Evolutionary conservation across 2,113 vertebrate genomes (phyloP), one percentile per base, ranked within the genome.

Genomic region (Candoia aspera): DNA sequence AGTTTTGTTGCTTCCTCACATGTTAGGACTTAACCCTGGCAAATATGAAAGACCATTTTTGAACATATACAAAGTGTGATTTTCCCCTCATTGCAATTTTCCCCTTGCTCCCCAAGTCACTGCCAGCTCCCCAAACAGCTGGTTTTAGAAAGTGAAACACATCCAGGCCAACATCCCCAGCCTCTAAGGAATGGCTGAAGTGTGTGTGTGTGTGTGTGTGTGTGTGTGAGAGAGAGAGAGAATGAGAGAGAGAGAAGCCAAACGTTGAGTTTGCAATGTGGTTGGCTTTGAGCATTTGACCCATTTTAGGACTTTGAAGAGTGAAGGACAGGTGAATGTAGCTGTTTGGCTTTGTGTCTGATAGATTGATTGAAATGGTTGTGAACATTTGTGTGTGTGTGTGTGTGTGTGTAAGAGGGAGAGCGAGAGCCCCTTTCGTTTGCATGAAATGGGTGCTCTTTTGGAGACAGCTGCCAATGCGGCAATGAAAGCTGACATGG

Each of bases 371-470:
- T 62, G 87, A 55, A 26, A 37, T 13, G 6, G 46, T n/a, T 15
- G 42, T 37, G 42, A n/a, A n/a, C n/a, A n/a, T n/a, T n/a, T n/a
- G n/a, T n/a, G 64, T 54, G n/a, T 53, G 19, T 8, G 46, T 49
- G 84, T 33, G 26, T 15, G 17, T 37, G 83, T 60, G 83, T 9
- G 8, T 11, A 8, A 84, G 19, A 26, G 24, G 53, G 59, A 84
- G 68, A 13, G 49, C 6, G 49, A 84, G 73, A 37, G 86, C 68
- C 49, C 33, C 33, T 79, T 68, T 88, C n/a, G 42, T 87, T 84
- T 93, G 62, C 89, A 73, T 93, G 85, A 84, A 93, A 88, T 88
- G 89, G 49, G 42, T 11, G 89, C 85, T 90, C 79, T 86, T 42
- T 90, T 37, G 86, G 90, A 91, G 85, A 37, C 68, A 55, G 92